Conservation (phyloP, 2,888 invertebrate species). For the Epiblema foenella region DNA sequence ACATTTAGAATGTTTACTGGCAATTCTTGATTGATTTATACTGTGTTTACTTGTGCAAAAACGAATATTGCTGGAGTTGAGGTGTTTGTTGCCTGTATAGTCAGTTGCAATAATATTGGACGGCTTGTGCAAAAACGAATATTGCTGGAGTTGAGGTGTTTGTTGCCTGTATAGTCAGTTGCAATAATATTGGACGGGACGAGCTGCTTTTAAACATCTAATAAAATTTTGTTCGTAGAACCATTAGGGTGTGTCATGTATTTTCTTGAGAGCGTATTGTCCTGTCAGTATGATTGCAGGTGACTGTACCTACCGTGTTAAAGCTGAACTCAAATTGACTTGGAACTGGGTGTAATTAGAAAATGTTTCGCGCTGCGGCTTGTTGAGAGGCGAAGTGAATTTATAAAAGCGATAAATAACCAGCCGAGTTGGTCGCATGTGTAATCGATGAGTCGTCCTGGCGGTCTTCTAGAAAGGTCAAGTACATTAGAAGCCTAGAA, state of each 20-base stretch:
- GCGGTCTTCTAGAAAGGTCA: neutral
- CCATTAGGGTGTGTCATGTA: neutral
- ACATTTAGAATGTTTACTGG: neutral
- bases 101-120: no score
- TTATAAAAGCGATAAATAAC: slow-evolving; percentile 31
- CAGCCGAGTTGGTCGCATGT: slow-evolving; percentile 1
- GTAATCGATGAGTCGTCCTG: neutral
- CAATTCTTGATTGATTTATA: no score
- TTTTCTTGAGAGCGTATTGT: neutral
- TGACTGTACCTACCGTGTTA: slow-evolving; percentile 4
- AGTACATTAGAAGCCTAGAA: neutral
- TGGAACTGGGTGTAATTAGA: slow-evolving; percentile 25
- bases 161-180: neutral
- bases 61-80: neutral
- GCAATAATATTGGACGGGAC: neutral
- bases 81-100: neutral
- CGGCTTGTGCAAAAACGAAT: neutral
- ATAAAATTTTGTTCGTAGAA: neutral
- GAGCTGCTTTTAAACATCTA: neutral
- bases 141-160: neutral
- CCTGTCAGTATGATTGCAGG: neutral
- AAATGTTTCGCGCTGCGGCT: slow-evolving; percentile 24
- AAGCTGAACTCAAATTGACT: slow-evolving; percentile 19
- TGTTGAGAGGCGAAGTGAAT: slow-evolving; percentile 29
- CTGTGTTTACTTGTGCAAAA: neutral